Evolutionary conservation across 2,797 vertebrate genomes (phyloP).

Genomic region (Denticeps clupeoides): DNA sequence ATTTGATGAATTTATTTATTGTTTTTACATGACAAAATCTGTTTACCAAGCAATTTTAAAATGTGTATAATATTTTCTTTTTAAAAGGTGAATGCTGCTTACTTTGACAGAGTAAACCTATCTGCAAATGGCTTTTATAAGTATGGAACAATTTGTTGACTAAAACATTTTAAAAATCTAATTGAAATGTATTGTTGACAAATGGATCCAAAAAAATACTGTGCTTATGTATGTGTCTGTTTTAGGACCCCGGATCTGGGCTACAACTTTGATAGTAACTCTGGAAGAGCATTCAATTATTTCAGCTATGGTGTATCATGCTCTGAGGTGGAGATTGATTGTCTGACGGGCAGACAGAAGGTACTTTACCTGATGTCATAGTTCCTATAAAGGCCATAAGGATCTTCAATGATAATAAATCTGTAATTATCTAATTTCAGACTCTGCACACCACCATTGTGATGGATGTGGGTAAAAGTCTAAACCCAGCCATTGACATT

Average conservation of each 20-base stretch:
- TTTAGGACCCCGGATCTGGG: slow-evolving; percentile 73
- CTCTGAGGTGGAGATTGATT: slow-evolving; percentile 91
- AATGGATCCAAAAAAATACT: background rate
- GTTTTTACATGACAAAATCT: background rate
- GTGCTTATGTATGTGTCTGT: slow-evolving; percentile 4
- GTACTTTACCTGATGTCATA: slow-evolving; percentile 50
- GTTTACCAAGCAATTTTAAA: background rate
- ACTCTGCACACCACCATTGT: slow-evolving; percentile 84
- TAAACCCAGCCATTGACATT: slow-evolving; percentile 92
- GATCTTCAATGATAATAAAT: background rate
- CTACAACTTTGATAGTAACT: slow-evolving; percentile 70
- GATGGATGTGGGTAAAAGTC: slow-evolving; percentile 89
- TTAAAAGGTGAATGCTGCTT: slow-evolving; percentile 73
- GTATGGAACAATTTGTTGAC: slow-evolving; percentile 49
- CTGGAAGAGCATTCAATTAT: slow-evolving; percentile 75
- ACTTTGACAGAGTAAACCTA: slow-evolving; percentile 72
- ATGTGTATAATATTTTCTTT: background rate
- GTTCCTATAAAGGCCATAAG: background rate
- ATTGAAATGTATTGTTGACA: background rate
- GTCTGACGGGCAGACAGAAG: slow-evolving; percentile 87
- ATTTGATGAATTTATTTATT: background rate
- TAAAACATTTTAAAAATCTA: background rate
- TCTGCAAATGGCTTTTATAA: slow-evolving; percentile 86
- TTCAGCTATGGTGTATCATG: slow-evolving; percentile 79
- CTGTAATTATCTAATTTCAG: slow-evolving; percentile 38